phyloP scores from a whole-genome alignment of 1,140 invertebrate species.

The Goniozus legneri region DNA sequence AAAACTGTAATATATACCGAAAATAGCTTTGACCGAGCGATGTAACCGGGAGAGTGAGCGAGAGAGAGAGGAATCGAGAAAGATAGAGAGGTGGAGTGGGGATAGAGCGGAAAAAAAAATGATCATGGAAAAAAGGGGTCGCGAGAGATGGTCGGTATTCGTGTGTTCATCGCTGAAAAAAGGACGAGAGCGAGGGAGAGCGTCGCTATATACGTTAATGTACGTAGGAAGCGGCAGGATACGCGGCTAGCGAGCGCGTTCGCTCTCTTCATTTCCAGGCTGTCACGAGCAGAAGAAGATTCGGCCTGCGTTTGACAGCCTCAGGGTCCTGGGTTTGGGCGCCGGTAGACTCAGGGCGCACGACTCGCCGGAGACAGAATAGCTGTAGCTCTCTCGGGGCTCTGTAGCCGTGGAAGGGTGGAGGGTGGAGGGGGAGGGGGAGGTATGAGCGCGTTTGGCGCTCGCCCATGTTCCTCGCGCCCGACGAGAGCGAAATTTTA shows the following conservation, averaged over 20 bases:
- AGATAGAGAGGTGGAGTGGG: conserved; percentile 11
- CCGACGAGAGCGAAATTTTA: too few relatives aligned
- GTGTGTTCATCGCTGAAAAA: not conserved
- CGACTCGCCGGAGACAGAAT: not conserved
- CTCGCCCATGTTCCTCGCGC: conserved; percentile 29
- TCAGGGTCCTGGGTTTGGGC: conserved; percentile 48
- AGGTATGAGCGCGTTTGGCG: conserved; percentile 26
- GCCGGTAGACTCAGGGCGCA: not conserved
- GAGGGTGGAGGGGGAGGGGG: conserved; percentile 26
- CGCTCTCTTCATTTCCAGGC: conserved; percentile 56
- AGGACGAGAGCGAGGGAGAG: conserved; percentile 6
- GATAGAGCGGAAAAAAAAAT: conserved; percentile 1
- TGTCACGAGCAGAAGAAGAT: conserved; percentile 57
- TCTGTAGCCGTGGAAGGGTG: conserved; percentile 17
- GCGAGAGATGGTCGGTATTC: conserved; percentile 8
- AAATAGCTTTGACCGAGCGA: too few relatives aligned
- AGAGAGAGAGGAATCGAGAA: conserved; percentile 17
- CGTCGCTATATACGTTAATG: conserved; percentile 22
- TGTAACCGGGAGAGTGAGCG: too few relatives aligned
- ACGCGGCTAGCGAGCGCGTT: conserved; percentile 36
- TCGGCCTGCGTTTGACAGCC: conserved; percentile 55
- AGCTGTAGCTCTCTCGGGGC: not conserved
- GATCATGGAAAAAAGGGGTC: not conserved
- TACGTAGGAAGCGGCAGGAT: conserved; percentile 33
- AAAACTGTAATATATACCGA: too few relatives aligned